Conservation (phyloP, 2,888 invertebrate species). For the Aricia artaxerxes region DNA sequence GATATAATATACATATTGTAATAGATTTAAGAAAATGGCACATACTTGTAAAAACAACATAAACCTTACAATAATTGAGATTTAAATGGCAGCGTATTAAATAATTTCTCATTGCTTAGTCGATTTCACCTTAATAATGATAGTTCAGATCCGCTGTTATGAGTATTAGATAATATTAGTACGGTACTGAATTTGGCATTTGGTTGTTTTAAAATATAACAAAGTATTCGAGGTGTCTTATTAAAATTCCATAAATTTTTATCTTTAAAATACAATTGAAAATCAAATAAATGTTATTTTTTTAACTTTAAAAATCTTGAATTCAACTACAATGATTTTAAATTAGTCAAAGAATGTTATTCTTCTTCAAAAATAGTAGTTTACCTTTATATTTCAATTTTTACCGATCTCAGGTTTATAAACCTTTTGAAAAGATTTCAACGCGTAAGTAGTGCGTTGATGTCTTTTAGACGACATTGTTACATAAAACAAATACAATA, state of each 20-base stretch:
- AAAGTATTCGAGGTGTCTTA: too few species aligned
- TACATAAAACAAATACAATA: too few species aligned
- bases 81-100: neutral
- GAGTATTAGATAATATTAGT: neutral
- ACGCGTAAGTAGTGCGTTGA: neutral
- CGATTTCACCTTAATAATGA: neutral
- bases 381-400: neutral
- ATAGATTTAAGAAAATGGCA: too few species aligned
- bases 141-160: neutral
- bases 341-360: neutral
- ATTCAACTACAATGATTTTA: too few species aligned
- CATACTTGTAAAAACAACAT: neutral
- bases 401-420: neutral
- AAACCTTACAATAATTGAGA: neutral
- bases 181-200: neutral
- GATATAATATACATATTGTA: too few species aligned
- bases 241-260: too few species aligned
- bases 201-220: neutral
- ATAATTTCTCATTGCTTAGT: neutral
- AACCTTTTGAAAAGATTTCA: neutral
- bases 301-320: too few species aligned
- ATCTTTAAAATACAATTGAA: too few species aligned
- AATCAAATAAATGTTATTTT: too few species aligned
- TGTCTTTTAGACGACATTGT: neutral
- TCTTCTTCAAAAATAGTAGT: neutral